Evolutionary conservation across 2,113 vertebrate species (phyloP).

Genomic region (Verasper variegatus): DNA sequence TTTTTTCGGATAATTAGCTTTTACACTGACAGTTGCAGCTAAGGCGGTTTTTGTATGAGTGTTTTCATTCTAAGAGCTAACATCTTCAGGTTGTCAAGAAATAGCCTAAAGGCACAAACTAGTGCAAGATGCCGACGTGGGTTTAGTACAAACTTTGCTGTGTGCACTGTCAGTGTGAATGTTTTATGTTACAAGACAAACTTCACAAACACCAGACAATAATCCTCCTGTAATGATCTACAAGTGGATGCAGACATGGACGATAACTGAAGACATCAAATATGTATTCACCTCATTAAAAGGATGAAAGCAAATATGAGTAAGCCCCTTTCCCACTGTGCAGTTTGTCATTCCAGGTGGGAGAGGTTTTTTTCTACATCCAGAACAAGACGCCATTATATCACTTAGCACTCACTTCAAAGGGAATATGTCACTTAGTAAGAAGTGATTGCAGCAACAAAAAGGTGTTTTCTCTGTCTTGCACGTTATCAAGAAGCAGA

Average conservation of each 20-base stretch:
- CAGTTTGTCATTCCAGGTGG: constrained; percentile 12
- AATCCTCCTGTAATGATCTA: constrained; percentile 4
- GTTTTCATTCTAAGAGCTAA: background rate
- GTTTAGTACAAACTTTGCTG: background rate
- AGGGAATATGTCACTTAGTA: constrained; percentile 14
- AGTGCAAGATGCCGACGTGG: constrained; percentile 13
- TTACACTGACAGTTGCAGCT: background rate
- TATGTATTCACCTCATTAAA: constrained; percentile 26
- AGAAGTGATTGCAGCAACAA: constrained; percentile 3
- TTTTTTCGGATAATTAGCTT: constrained; percentile 11
- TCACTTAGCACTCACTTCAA: constrained; percentile 17
- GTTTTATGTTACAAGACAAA: constrained; percentile 8
- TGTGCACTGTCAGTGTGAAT: background rate
- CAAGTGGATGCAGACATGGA: background rate
- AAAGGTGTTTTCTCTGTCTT: background rate
- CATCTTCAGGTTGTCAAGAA: constrained; percentile 25
- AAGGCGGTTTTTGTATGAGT: background rate
- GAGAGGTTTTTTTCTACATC: constrained; percentile 4
- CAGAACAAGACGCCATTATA: constrained; percentile 7
- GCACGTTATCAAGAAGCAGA: background rate
- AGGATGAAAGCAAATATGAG: constrained; percentile 19
- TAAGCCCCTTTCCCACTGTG: background rate
- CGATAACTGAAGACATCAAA: background rate
- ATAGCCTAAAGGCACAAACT: constrained; percentile 27
- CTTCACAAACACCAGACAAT: constrained; percentile 4